A percentile compares a stretch with the other conserved stretches of the same genome.
phyloP scores from a whole-genome alignment of 2,113 vertebrate genomes.

The Leiothrix lutea region DNA sequence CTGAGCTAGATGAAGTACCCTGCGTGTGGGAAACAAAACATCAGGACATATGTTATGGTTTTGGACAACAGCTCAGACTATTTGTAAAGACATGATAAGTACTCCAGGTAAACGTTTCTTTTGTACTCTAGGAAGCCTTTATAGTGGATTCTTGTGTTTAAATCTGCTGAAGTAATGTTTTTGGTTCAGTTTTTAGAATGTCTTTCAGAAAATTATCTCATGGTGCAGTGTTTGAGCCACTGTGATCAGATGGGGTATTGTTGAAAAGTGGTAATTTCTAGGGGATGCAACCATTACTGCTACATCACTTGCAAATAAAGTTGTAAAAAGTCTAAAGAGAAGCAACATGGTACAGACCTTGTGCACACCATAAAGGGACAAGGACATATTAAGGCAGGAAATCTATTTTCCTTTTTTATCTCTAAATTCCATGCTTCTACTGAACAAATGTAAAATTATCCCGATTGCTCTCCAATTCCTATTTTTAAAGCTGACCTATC shows the following conservation, averaged over 20 bases:
- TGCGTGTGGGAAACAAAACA: not conserved
- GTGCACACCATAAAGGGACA: not conserved
- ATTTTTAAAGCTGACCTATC: not conserved
- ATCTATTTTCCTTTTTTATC: not conserved
- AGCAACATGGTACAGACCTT: not conserved
- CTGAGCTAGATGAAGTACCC: not conserved
- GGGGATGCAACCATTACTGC: not conserved
- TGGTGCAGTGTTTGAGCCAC: not conserved
- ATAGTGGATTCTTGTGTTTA: not conserved
- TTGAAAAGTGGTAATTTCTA: not conserved
- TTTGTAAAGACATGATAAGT: not conserved
- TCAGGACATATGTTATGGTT: not conserved
- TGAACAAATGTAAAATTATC: not conserved
- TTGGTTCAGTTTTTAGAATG: not conserved
- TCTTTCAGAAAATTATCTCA: not conserved
- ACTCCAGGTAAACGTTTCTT: not conserved
- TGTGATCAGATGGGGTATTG: not conserved
- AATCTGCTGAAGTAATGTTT: not conserved
- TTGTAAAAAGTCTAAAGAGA: not conserved
- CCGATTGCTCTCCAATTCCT: not conserved
- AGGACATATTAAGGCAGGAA: not conserved
- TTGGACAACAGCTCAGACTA: not conserved
- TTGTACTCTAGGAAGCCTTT: not conserved
- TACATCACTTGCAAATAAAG: not conserved
- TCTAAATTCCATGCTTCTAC: not conserved